phyloP scores from a whole-genome alignment of 2,113 vertebrate species.

The Lota lota region DNA sequence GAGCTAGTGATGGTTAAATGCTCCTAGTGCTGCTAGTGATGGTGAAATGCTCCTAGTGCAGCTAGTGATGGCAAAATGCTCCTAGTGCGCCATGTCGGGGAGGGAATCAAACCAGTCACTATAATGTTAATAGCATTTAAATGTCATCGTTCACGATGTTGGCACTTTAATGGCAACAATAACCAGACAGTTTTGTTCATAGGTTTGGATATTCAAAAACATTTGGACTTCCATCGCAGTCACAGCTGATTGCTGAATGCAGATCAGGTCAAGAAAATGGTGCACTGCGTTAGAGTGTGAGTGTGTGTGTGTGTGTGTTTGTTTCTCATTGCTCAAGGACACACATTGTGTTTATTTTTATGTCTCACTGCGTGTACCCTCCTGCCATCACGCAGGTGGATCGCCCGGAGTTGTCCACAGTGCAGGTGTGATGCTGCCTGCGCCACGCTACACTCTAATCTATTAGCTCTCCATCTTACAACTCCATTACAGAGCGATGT shows the following conservation, averaged over 20 bases:
- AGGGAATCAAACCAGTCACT: slow-evolving; percentile 24
- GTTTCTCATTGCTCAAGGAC: slow-evolving; percentile 5
- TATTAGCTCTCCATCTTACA: neutral
- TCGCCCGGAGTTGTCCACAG: neutral
- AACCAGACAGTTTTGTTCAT: slow-evolving; percentile 8
- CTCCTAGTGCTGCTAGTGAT: too few species aligned
- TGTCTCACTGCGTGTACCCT: neutral
- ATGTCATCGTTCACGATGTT: slow-evolving; percentile 26
- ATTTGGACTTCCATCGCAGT: slow-evolving; percentile 2
- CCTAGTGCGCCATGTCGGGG: slow-evolving; percentile 14
- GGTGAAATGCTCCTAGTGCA: too few species aligned
- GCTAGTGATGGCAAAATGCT: neutral
- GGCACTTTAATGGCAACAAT: slow-evolving; percentile 29
- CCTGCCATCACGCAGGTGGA: neutral
- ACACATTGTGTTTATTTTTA: neutral
- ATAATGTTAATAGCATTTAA: slow-evolving; percentile 22
- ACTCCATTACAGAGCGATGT: slow-evolving; percentile 1
- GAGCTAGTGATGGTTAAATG: neutral
- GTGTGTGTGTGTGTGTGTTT: slow-evolving; percentile 6
- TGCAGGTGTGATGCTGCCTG: slow-evolving; percentile 3
- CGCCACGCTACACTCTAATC: neutral
- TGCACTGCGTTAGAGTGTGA: neutral
- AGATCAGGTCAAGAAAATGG: neutral
- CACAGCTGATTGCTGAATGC: neutral
- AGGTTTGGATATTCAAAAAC: neutral